Evolutionary conservation across 2,797 vertebrate species (phyloP).

Genomic region (Enteromius argenteus): DNA sequence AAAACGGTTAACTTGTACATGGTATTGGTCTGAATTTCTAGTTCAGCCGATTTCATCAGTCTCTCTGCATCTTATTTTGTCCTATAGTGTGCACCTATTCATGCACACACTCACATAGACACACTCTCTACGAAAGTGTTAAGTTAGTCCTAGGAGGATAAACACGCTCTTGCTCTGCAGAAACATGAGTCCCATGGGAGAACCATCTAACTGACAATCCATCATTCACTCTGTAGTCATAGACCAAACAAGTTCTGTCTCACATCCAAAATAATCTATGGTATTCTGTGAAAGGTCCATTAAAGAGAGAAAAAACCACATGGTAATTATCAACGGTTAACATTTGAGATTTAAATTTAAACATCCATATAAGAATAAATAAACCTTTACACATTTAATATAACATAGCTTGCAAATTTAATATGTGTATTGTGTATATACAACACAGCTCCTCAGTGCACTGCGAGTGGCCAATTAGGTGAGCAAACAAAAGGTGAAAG

Average conservation of each 20-base stretch:
- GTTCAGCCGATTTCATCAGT: background rate
- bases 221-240: background rate
- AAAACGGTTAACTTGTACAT: background rate
- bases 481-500: slow-evolving; percentile 73
- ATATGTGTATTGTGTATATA: slow-evolving; percentile 45
- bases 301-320: background rate
- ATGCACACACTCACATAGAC: background rate
- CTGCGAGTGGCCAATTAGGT: slow-evolving; percentile 71
- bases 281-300: background rate
- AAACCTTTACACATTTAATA: background rate
- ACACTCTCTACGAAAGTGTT: background rate
- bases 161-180: slow-evolving; percentile 1
- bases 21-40: background rate
- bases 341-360: background rate
- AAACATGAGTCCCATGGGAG: background rate
- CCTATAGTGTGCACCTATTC: background rate
- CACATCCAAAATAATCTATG: background rate
- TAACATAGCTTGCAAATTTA: background rate
- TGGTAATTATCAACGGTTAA: no score
- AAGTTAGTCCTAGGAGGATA: slow-evolving; percentile 8
- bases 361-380: background rate
- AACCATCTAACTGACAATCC: background rate
- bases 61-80: background rate
- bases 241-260: background rate
- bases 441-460: slow-evolving; percentile 46